Evolutionary conservation across 92 coral and sea anemone genomes (phyloP), one percentile per base, ranked within the genome.

Genomic region (Porites divaricata): DNA sequence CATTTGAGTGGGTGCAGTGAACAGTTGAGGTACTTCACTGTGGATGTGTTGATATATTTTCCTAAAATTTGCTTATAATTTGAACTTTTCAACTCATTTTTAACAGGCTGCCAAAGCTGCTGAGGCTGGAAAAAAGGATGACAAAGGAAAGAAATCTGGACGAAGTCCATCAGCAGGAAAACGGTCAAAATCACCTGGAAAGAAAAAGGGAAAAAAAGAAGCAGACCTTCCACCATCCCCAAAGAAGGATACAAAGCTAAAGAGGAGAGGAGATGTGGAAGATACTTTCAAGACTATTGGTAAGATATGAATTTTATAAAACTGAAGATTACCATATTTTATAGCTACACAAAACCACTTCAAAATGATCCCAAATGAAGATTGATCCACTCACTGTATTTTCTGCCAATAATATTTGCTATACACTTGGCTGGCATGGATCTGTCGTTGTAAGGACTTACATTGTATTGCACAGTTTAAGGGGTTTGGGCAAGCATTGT

Each of bases 261-360:
- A 93, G 78, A 97, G 84, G 65, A 83, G 99, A 77, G 99, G 99
- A 23, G 99, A 97, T 71, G 89, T 95, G 2, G 99, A 97, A 65
- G 99, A 97, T 51, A 97, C 97, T 19, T 97, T 97, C 66, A 97
- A 97, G 78, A 89, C 98, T 57, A 95, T 95, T 75, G 98, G 99
- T 93, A 71, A 53, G 84, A 65, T 8, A 9, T 50, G 45, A 35
- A 35, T 5, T 35, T 35, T 35, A 35, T 35, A 35, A 35, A 3
- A 35, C 0, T 35, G 45, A 35, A 35, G 45, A 35, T 35, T 35
- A 2, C 45, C 45, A 35, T 35, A 35, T 35, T 4, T 35, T 35
- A 35, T 35, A 6, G 45, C 45, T 35, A 35, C 45, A 35, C 45
- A 35, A 35, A 35, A 35, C 45, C 6, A 35, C 45, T 35, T 35